Base-by-base conservation (phyloP, 2,797 vertebrate genomes). In the Melanotaenia maccullochi region DNA sequence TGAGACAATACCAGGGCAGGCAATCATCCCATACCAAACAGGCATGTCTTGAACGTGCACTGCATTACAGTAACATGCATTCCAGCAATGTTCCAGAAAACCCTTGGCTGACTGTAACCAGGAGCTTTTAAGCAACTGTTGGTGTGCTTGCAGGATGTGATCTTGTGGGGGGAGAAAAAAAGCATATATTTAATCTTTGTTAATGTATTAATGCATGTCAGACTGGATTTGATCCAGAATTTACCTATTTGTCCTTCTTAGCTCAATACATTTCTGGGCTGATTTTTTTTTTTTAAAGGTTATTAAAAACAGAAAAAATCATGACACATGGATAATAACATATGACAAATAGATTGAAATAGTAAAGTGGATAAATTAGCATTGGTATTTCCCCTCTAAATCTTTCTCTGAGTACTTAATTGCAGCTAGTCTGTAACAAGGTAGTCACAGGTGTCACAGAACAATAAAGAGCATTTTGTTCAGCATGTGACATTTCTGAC, bases 341-440 rank as follows among this genome's bases (percentile, higher is more conserved):
- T 30, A 65, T 9, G 61, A 62, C 74, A 78, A 78, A 78, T 81
- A 42, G 57, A 81, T 82, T 3, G 24, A 71, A 77, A 79, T 49
- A 57, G 40, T 38, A 65, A 68, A 80, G 40, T 44, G 75, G 65
- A 78, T 54, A 60, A 33, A 76, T 84, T 70, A 62, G 67, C 69
- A 78, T 77, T 78, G 57, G 63, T 79, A 65, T 65, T 85, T 64
- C 35, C 28, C 47, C 54, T 79, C 54, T 63, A 73, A 59, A 75
- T 76, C 33, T 61, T 84, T 83, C 58, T 82, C 82, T 88, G 81
- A 89, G 70, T 65, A 54, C 74, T 61, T 89, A 85, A 90, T 91
- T 85, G 82, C 69, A 83, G 65, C 77, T 63, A 84, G 72, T 81
- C 84, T 69, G 22, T 63, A 71, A 72, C 75, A 85, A 78, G 75